A percentile compares a stretch with the other conserved stretches of the same genome.
phyloP scores from a whole-genome alignment of 2,797 vertebrate genomes.

The Arnoldichthys spilopterus region DNA sequence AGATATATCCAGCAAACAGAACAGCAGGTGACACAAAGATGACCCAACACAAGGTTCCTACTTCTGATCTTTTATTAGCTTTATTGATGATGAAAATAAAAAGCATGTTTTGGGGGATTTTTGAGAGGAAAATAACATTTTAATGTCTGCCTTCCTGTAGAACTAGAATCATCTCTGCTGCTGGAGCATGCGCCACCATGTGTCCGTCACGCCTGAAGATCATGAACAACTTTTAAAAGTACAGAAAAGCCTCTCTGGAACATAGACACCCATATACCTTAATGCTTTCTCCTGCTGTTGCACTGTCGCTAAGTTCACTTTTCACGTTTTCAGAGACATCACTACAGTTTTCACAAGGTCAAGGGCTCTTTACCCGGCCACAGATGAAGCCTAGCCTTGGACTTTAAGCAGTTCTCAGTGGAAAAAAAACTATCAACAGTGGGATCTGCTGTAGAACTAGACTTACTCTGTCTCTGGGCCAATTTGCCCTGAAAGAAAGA shows the following conservation, averaged over 20 bases:
- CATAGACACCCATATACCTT: conserved; percentile 71
- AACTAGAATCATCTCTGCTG: conserved; percentile 29
- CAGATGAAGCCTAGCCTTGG: neutral
- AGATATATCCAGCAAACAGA: conserved; percentile 59
- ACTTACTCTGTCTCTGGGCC: neutral
- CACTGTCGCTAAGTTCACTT: conserved; percentile 49
- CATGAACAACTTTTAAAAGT: conserved; percentile 59
- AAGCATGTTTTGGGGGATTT: neutral
- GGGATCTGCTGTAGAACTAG: conserved; percentile 1
- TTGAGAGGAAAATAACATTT: neutral
- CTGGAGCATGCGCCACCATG: conserved; percentile 9
- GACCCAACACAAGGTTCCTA: conserved; percentile 27
- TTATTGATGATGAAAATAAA: neutral
- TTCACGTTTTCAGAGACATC: conserved; percentile 25
- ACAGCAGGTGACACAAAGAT: conserved; percentile 70
- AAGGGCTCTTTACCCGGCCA: neutral
- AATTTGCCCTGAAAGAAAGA: conserved; percentile 9
- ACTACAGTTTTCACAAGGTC: neutral
- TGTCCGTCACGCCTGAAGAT: conserved; percentile 55
- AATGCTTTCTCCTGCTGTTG: conserved; percentile 62
- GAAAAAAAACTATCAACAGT: neutral
- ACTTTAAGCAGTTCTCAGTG: conserved; percentile 6
- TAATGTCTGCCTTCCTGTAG: neutral
- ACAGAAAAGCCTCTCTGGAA: conserved; percentile 55
- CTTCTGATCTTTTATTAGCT: neutral